These are phyloP conservation scores for Amblyjoppa proteus DNA, from an alignment of 2,888 invertebrate species.

Conservation along the genomic window DNA sequence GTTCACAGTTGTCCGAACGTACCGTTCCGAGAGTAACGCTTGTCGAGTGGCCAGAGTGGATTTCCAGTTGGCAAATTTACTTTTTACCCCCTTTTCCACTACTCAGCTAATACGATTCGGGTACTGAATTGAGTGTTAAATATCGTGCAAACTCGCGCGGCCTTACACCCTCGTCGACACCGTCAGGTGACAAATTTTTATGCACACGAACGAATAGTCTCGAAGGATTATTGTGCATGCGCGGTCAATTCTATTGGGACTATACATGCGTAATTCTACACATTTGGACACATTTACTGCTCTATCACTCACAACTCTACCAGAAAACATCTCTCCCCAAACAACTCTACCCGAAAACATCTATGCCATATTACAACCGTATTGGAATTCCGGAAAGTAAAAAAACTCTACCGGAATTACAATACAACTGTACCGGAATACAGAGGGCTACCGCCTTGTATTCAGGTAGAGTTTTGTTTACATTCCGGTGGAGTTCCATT, in stretches of 20 bases:
- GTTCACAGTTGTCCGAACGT: slow-evolving; percentile 40
- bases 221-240: neutral
- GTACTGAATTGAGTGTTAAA: slow-evolving; percentile 20
- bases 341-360: no score
- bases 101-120: slow-evolving; percentile 23
- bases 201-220: neutral
- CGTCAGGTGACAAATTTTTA: slow-evolving; percentile 8
- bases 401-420: no score
- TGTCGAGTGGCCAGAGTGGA: slow-evolving; percentile 28
- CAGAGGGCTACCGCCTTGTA: no score
- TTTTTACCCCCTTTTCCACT: slow-evolving; percentile 27
- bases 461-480: no score
- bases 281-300: no score
- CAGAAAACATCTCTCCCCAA: neutral
- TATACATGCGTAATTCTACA: no score
- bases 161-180: neutral
- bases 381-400: no score
- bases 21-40: neutral
- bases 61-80: slow-evolving; percentile 53
- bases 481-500: no score
- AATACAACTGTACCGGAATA: no score
- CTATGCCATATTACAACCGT: no score
- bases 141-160: neutral
- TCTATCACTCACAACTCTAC: no score
- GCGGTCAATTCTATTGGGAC: neutral